Evolutionary conservation across 2,797 vertebrate genomes (phyloP), one percentile per base, ranked within the genome.

Genomic region (Crossoptilon crossoptilon): DNA sequence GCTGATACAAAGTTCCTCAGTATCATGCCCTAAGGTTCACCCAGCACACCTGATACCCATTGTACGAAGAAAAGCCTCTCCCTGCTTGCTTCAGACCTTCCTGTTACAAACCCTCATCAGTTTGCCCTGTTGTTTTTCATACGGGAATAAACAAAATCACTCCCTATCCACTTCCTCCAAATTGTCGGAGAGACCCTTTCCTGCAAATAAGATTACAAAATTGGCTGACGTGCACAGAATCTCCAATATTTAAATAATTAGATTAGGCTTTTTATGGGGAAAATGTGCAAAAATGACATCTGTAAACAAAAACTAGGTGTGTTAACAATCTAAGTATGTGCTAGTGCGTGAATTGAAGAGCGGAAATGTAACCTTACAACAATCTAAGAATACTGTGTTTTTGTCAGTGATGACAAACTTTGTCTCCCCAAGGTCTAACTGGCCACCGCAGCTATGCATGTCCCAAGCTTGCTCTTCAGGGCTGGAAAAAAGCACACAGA

Each of bases 401-500:
- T 39, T 66, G 78, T 49, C 82, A 83, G 6, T 4, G 6, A 23
- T 11, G 60, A 77, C 60, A 74, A 81, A 76, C 76, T 83, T 24
- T 84, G 56, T n/a, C 81, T 70, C 78, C 83, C 69, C 59, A 6
- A 59, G 69, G 37, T 62, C 35, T 46, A 53, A 29, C 53, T 68
- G 77, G 21, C 69, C 56, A 76, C 59, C 56, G 86, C 37, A 11
- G 60, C 9, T 46, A 59, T 2, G 0, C 6, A 9, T 4, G 68
- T 75, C 90, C 83, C 39, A 79, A 69, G 63, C 58, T 23, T 62
- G 49, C 62, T 80, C 53, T 83, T 67, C 26, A 77, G 56, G 59
- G 74, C 67, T 27, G 76, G 72, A 55, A 71, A 35, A 72, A 85
- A 16, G 33, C 17, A 63, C 14, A 64, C 64, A 84, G 88, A 94